These are phyloP conservation scores for Pygoscelis adeliae DNA, from an alignment of 2,113 vertebrate genomes.

Conservation along the genomic window DNA sequence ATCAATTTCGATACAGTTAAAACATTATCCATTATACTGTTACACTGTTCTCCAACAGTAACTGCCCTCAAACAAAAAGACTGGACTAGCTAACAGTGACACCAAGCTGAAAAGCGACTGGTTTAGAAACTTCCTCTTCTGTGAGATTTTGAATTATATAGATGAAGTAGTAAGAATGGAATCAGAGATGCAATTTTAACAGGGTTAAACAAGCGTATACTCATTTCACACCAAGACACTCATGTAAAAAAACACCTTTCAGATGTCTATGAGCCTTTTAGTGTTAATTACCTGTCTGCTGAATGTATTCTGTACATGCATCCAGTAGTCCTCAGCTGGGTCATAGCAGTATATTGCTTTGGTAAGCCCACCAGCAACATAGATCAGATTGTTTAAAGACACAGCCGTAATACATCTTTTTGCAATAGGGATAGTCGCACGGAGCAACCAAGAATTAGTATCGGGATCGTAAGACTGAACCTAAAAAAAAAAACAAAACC, in stretches of 20 bases:
- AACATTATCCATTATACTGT: not conserved
- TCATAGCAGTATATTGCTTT: conserved; percentile 97
- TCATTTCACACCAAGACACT: not conserved
- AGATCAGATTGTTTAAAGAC: conserved; percentile 94
- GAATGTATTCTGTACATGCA: conserved; percentile 95
- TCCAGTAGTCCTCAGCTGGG: conserved; percentile 96
- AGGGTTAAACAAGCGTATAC: not conserved
- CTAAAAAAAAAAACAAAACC: conserved; percentile 64
- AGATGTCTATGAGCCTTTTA: not conserved
- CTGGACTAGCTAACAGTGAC: not conserved
- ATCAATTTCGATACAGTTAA: not conserved
- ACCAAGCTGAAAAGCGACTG: not conserved
- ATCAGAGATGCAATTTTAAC: not conserved
- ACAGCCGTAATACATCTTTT: conserved; percentile 97
- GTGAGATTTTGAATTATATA: not conserved
- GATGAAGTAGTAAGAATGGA: not conserved
- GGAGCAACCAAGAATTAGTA: conserved; percentile 88
- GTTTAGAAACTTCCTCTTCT: not conserved
- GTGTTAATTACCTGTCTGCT: conserved; percentile 87
- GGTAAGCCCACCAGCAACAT: conserved; percentile 95
- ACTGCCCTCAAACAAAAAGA: not conserved
- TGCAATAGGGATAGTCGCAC: conserved; percentile 95
- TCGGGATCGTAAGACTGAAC: conserved; percentile 98
- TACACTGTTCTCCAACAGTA: not conserved
- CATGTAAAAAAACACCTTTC: not conserved